Conservation (phyloP, 2,888 invertebrate genomes). For the Dryocosmus kuriphilus region DNA sequence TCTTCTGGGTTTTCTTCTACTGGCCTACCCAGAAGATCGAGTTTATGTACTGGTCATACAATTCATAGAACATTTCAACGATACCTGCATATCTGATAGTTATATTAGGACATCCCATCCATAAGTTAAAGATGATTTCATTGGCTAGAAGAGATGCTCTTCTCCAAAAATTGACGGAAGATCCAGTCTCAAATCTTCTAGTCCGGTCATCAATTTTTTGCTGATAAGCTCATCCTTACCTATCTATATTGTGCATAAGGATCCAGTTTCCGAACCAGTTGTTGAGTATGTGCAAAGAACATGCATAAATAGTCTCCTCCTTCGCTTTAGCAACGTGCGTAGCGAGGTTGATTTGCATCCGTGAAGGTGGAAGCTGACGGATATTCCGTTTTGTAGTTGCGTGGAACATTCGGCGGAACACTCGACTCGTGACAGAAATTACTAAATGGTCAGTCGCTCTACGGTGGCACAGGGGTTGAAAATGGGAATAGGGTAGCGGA, state of each 20-base stretch:
- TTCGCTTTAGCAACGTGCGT: conserved; percentile 7
- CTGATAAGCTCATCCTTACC: too few relatives aligned
- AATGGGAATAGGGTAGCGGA: conserved; percentile 47
- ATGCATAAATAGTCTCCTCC: neutral
- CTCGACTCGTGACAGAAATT: conserved; percentile 77
- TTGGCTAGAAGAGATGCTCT: too few relatives aligned
- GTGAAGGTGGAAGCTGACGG: conserved; percentile 27
- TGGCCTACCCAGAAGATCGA: too few relatives aligned
- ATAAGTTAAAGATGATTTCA: too few relatives aligned
- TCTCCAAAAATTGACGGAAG: too few relatives aligned
- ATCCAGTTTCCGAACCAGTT: neutral
- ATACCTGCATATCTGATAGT: too few relatives aligned
- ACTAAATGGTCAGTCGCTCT: conserved; percentile 69
- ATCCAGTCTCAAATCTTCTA: too few relatives aligned
- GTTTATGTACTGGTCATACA: too few relatives aligned
- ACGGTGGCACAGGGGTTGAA: conserved; percentile 46
- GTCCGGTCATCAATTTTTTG: too few relatives aligned
- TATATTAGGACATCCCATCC: too few relatives aligned
- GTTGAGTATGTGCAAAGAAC: neutral
- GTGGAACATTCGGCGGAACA: conserved; percentile 65
- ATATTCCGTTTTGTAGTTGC: conserved; percentile 61
- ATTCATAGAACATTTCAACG: too few relatives aligned
- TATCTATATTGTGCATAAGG: neutral
- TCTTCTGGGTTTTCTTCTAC: too few relatives aligned
- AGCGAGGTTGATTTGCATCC: conserved; percentile 1